A percentile compares a stretch with the other conserved stretches of the same genome.
Conservation (phyloP, 2,113 vertebrate species). For the Cyanoramphus novaezelandiae region DNA sequence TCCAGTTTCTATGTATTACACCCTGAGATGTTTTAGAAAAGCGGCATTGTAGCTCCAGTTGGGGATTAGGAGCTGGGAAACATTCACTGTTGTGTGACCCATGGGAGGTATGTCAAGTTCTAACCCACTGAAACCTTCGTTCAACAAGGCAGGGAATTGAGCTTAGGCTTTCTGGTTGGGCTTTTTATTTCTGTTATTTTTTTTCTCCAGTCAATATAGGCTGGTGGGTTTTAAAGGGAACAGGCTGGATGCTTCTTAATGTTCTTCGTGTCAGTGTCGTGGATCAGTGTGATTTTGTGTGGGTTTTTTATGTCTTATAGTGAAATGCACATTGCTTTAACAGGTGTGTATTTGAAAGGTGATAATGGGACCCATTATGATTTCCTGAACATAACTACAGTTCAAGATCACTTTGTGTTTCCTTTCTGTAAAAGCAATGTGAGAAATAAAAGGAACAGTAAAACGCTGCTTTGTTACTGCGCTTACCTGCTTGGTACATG, state of each 20-base stretch:
- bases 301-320: not conserved
- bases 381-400: not conserved
- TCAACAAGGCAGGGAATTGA: not conserved
- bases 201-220: not conserved
- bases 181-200: not conserved
- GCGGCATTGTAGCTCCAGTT: not conserved
- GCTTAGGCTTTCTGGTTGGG: not conserved
- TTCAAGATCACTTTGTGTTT: not conserved
- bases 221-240: not conserved
- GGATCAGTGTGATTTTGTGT: not conserved
- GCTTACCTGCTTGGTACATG: not conserved
- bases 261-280: not conserved
- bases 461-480: not conserved
- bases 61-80: not conserved
- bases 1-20: not conserved
- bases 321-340: not conserved
- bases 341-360: constrained; percentile 5
- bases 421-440: not conserved
- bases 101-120: not conserved
- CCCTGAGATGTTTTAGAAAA: not conserved
- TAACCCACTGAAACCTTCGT: not conserved
- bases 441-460: not conserved
- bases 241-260: not conserved
- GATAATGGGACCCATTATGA: not conserved
- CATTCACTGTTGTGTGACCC: not conserved